Conservation (phyloP, 30 jellyfish, hydroid and myxozoan species). For the Hydra vulgaris region DNA sequence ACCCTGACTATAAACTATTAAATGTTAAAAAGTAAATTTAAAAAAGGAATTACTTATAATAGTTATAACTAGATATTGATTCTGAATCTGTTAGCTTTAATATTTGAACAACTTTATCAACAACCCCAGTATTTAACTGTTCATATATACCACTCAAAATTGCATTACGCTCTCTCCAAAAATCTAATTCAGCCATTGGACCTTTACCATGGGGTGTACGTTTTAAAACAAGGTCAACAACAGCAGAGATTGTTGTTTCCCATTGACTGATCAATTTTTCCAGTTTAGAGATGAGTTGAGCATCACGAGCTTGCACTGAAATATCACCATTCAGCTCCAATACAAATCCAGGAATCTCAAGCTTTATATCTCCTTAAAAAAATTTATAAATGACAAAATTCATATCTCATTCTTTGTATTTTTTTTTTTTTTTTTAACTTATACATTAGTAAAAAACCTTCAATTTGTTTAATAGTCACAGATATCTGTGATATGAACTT, state of each 20-base stretch:
- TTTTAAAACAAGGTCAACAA: conserved; percentile 58
- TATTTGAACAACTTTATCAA: conserved; percentile 42
- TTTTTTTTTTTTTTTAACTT: not conserved
- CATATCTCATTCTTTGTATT: too few relatives aligned
- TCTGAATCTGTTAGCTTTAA: conserved; percentile 73
- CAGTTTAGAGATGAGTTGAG: conserved; percentile 37
- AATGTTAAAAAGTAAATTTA: not conserved
- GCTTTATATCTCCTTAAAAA: conserved; percentile 60
- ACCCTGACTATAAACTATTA: not conserved
- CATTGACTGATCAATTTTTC: conserved; percentile 65
- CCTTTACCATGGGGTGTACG: conserved; percentile 81
- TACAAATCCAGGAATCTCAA: conserved; percentile 57
- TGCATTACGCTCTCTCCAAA: conserved; percentile 94
- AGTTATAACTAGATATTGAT: conserved; percentile 64
- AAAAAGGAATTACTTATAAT: conserved; percentile 49
- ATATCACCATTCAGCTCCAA: conserved; percentile 32
- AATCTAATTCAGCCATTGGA: conserved; percentile 89
- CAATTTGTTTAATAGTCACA: conserved; percentile 82
- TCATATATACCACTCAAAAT: conserved; percentile 85
- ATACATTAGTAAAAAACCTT: conserved; percentile 30
- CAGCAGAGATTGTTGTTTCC: conserved; percentile 82
- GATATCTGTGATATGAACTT: conserved; percentile 58
- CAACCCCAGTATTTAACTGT: conserved; percentile 77
- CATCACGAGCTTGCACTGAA: conserved; percentile 48
- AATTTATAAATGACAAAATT: not conserved